These are phyloP conservation scores for Rhinogobio ventralis DNA, from an alignment of 2,797 vertebrate species.

Conservation along the genomic window DNA sequence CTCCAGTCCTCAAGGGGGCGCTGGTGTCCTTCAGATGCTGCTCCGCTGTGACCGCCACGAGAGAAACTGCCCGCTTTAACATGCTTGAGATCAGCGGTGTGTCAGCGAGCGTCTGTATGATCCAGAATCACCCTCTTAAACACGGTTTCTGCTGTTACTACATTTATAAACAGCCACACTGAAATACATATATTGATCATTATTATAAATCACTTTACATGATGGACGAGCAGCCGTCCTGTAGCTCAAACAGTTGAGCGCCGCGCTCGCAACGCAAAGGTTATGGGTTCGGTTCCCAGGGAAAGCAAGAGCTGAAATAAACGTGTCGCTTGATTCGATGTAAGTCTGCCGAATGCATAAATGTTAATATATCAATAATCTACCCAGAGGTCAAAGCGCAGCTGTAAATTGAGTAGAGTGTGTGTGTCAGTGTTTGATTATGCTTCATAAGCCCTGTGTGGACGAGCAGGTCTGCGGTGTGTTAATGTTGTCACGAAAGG, in stretches of 20 bases:
- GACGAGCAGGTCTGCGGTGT: background rate
- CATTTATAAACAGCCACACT: background rate
- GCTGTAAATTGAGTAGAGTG: too few species aligned
- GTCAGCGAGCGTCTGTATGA: background rate
- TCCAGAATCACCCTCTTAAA: too few species aligned
- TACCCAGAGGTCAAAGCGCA: background rate
- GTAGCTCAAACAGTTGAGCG: background rate
- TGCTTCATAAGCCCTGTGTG: background rate
- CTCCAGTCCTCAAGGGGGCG: too few species aligned
- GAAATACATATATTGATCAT: background rate
- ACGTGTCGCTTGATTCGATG: background rate
- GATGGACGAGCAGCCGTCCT: background rate
- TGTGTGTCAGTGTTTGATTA: background rate
- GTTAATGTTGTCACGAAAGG: conserved; percentile 8
- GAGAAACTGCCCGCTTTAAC: background rate
- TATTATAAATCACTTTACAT: background rate
- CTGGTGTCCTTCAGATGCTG: background rate
- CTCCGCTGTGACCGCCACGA: too few species aligned
- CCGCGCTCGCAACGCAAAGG: too few species aligned
- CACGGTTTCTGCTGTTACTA: background rate
- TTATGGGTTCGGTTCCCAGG: background rate
- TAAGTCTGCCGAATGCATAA: background rate
- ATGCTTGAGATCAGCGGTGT: too few species aligned
- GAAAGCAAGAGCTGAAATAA: background rate
- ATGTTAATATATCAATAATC: background rate